phyloP scores from a whole-genome alignment of 1,140 invertebrate species.

The Potamilus streckersoni region DNA sequence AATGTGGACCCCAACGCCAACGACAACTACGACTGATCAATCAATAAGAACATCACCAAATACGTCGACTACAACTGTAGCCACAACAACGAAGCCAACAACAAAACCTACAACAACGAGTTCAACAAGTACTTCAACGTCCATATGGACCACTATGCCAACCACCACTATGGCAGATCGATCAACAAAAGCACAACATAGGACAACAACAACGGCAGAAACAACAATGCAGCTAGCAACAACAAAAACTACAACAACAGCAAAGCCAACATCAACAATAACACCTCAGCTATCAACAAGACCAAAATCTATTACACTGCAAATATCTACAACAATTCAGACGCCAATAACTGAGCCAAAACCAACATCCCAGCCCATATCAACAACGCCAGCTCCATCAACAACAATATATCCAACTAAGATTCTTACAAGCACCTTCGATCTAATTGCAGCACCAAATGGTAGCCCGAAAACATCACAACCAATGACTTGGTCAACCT shows the following conservation, averaged over 20 bases:
- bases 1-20: background rate
- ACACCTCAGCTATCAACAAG: background rate
- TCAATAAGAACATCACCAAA: background rate
- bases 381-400: background rate
- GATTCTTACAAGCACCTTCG: background rate
- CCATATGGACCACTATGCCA: background rate
- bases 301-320: background rate
- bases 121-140: background rate
- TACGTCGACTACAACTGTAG: background rate
- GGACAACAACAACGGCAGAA: background rate
- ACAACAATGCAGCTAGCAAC: background rate
- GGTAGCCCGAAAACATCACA: background rate
- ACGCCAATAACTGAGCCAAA: background rate
- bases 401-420: background rate
- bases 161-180: background rate
- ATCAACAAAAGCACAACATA: background rate
- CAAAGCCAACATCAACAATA: background rate
- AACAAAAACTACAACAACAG: background rate
- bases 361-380: background rate
- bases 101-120: background rate
- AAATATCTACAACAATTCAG: too few relatives aligned
- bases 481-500: background rate
- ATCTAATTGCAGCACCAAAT: background rate
- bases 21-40: background rate
- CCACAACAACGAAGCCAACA: background rate